phyloP scores from a whole-genome alignment of 2,797 vertebrate species.

The Danio aesculapii region DNA sequence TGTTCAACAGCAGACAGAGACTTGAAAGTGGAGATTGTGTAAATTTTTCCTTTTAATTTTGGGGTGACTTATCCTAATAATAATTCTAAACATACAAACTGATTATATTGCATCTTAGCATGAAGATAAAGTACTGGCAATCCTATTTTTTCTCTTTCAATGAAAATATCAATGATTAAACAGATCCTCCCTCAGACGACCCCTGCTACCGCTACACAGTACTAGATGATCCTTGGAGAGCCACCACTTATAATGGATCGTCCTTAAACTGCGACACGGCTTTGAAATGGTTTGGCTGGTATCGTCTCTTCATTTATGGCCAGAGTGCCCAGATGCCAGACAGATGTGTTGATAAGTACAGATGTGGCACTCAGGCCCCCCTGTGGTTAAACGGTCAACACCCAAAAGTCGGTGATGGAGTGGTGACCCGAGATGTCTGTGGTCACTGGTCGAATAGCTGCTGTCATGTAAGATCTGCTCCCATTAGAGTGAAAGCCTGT shows the following conservation, averaged over 20 bases:
- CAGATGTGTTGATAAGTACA: slow-evolving; percentile 17
- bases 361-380: slow-evolving; percentile 37
- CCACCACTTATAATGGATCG: background rate
- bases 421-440: slow-evolving; percentile 20
- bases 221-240: slow-evolving; percentile 33
- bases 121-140: background rate
- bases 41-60: no score
- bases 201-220: slow-evolving; percentile 18
- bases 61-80: background rate
- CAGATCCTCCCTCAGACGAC: slow-evolving; percentile 9
- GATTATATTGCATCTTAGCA: background rate
- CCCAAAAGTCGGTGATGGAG: slow-evolving; percentile 21
- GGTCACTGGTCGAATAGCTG: slow-evolving; percentile 7
- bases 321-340: slow-evolving; percentile 30
- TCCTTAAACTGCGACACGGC: background rate
- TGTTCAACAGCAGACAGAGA: no score
- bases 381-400: slow-evolving; percentile 47
- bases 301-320: slow-evolving; percentile 23
- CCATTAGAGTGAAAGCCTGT: slow-evolving; percentile 44
- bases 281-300: slow-evolving; percentile 37
- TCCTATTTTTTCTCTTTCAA: background rate
- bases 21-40: no score
- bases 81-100: background rate
- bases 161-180: background rate
- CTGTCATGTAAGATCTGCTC: slow-evolving; percentile 16